These are phyloP conservation scores for Ochropacha duplaris DNA, from an alignment of 2,888 invertebrate species.

Conservation along the genomic window DNA sequence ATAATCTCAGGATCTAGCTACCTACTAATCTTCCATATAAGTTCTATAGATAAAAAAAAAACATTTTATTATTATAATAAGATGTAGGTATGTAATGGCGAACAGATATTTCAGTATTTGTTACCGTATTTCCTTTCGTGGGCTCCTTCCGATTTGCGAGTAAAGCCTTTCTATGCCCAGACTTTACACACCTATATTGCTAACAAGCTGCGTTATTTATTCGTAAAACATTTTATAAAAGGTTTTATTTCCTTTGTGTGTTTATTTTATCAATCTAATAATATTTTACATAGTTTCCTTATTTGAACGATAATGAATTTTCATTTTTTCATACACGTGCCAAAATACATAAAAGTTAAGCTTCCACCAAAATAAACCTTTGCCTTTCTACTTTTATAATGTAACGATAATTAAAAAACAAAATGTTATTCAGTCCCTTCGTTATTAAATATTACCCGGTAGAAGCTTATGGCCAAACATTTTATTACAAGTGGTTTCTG, in stretches of 20 bases:
- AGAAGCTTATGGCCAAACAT: conserved; percentile 5
- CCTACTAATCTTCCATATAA: too few species aligned
- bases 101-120: background rate
- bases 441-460: conserved; percentile 2
- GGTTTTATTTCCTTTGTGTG: background rate
- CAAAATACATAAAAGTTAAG: background rate
- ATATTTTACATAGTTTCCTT: background rate
- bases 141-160: conserved; percentile 26
- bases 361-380: background rate
- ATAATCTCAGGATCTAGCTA: too few species aligned
- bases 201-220: conserved; percentile 40
- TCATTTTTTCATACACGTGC: background rate
- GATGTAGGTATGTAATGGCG: too few species aligned
- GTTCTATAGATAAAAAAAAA: too few species aligned
- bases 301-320: background rate
- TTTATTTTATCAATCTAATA: background rate
- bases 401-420: background rate
- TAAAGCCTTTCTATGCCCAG: conserved; percentile 24
- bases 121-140: conserved; percentile 20
- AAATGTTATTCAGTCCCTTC: background rate
- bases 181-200: conserved; percentile 37
- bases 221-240: conserved; percentile 11
- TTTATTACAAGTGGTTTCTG: conserved; percentile 1
- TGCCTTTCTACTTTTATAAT: background rate
- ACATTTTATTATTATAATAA: too few species aligned